Conservation (phyloP, 2,797 vertebrate species). For the Knipowitschia caucasica region DNA sequence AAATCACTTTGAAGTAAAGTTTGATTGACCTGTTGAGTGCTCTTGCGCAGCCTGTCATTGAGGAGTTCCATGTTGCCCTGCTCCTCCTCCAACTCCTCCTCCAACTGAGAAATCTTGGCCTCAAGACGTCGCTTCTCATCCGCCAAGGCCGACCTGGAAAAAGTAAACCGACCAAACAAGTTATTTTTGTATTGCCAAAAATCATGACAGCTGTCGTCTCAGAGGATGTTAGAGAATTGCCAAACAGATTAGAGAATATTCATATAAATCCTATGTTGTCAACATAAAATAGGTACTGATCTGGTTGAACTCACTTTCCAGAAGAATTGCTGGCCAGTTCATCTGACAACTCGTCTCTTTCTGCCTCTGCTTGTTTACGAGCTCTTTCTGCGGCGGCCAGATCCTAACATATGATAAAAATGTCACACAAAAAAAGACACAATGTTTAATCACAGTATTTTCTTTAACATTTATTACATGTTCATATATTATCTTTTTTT, state of each 20-base stretch:
- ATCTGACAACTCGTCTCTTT: slow-evolving; percentile 90
- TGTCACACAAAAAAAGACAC: neutral
- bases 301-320: slow-evolving; percentile 70
- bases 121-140: slow-evolving; percentile 94
- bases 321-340: slow-evolving; percentile 85
- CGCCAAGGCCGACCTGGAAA: slow-evolving; percentile 78
- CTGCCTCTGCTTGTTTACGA: slow-evolving; percentile 88
- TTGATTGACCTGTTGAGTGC: slow-evolving; percentile 82
- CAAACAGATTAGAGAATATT: no score
- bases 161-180: neutral
- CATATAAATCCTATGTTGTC: neutral
- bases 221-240: no score
- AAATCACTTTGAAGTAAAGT: neutral
- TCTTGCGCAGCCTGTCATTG: slow-evolving; percentile 90
- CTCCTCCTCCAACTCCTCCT: slow-evolving; percentile 97
- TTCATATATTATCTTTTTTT: no score
- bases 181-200: no score
- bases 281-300: neutral
- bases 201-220: no score
- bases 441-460: neutral
- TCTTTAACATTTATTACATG: no score
- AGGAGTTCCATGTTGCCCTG: slow-evolving; percentile 86
- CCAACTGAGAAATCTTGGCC: slow-evolving; percentile 85
- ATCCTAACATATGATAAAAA: slow-evolving; percentile 25
- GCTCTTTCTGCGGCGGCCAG: slow-evolving; percentile 86